Conservation (phyloP, 2,797 vertebrate species). For the Thripadectes ignobilis region DNA sequence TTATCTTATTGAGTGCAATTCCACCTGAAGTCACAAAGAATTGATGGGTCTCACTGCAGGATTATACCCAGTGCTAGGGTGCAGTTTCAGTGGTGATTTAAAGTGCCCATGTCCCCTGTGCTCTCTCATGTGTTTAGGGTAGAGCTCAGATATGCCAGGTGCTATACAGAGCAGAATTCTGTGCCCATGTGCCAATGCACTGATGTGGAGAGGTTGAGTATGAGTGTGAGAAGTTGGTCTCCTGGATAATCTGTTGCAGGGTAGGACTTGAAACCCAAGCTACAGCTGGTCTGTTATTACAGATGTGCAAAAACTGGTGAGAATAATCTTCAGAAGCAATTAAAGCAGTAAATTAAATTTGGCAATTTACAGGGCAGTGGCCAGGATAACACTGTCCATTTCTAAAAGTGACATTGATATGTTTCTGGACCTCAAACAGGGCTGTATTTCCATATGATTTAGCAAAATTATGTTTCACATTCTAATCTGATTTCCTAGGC, state of each 20-base stretch:
- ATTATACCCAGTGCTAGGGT: neutral
- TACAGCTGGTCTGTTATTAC: neutral
- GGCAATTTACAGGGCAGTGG: neutral
- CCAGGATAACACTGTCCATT: neutral
- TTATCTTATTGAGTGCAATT: neutral
- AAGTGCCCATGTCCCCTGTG: neutral
- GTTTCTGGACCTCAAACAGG: neutral
- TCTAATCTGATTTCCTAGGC: slow-evolving; percentile 6
- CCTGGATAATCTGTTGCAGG: neutral
- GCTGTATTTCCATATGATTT: neutral
- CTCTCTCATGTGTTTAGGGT: neutral
- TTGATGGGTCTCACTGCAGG: neutral
- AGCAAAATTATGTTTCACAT: neutral
- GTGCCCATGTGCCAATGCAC: neutral
- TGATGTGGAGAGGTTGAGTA: neutral
- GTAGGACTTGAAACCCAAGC: neutral
- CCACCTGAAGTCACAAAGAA: neutral
- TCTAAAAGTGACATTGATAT: neutral
- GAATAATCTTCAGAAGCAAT: neutral
- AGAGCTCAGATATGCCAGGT: neutral
- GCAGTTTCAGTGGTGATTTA: neutral
- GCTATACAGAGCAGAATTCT: neutral
- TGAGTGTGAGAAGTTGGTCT: neutral
- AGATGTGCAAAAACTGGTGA: neutral
- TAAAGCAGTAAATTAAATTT: neutral